A percentile compares a stretch with the other conserved stretches of the same genome.
Evolutionary conservation across 2,113 vertebrate species (phyloP).

Genomic region (Peromyscus californicus): DNA sequence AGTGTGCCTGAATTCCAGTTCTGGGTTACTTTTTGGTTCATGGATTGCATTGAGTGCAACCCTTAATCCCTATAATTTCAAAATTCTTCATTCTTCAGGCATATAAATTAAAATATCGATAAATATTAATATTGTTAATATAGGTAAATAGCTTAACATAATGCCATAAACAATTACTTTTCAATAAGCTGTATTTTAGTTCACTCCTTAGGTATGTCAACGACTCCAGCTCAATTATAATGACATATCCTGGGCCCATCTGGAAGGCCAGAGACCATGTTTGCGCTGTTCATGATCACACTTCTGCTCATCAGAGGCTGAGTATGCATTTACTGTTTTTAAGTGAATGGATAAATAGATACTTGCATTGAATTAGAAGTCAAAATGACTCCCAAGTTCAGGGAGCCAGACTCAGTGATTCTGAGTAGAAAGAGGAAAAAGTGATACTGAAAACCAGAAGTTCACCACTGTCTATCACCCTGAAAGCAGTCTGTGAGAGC

Average conservation of each 20-base stretch:
- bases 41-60: background rate
- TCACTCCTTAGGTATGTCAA: background rate
- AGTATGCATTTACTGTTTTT: background rate
- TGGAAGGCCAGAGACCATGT: background rate
- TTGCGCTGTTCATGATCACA: background rate
- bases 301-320: background rate
- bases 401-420: background rate
- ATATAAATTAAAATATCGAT: background rate
- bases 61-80: background rate
- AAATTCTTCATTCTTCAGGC: slow-evolving; percentile 27
- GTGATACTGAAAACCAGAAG: background rate
- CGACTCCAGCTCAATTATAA: background rate
- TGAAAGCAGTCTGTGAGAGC: background rate
- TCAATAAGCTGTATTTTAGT: background rate
- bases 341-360: background rate
- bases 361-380: background rate
- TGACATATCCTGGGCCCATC: background rate
- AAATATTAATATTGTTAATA: background rate
- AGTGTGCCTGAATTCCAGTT: background rate
- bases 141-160: background rate
- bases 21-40: background rate
- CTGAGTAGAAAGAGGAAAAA: background rate
- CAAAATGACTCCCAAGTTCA: background rate
- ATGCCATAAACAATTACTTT: background rate
- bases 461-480: background rate